Percentiles rank a stretch among this genome's conserved stretches.
phyloP scores from a whole-genome alignment of 2,797 vertebrate genomes.

The Hyperoplus lanceolatus region DNA sequence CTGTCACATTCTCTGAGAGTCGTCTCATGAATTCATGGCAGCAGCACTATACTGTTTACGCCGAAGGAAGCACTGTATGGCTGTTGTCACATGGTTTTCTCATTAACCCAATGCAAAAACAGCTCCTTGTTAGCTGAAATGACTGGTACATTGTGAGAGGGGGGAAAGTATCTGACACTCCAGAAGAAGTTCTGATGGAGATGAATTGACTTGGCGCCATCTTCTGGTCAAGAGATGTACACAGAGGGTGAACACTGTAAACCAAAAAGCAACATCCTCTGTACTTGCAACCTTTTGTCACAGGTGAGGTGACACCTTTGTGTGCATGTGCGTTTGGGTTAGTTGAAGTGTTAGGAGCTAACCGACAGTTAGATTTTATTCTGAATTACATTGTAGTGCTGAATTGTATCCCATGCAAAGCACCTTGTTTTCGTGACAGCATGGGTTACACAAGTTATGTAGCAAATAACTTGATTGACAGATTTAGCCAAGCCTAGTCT shows the following conservation, averaged over 20 bases:
- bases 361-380: not conserved
- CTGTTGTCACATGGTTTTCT: constrained; percentile 29
- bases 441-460: too few relatives aligned
- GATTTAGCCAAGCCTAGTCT: not conserved
- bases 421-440: not conserved
- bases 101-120: constrained; percentile 24
- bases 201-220: constrained; percentile 42
- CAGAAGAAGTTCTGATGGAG: not conserved
- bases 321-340: not conserved
- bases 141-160: constrained; percentile 6
- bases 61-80: constrained; percentile 25
- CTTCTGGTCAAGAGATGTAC: constrained; percentile 41
- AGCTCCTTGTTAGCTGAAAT: not conserved
- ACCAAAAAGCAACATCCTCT: too few relatives aligned
- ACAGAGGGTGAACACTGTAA: not conserved
- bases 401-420: not conserved
- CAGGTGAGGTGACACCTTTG: not conserved
- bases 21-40: constrained; percentile 38
- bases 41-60: constrained; percentile 18
- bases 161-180: not conserved
- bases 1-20: constrained; percentile 49
- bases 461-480: not conserved
- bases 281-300: not conserved
- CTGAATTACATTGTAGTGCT: too few relatives aligned
- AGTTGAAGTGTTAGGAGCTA: not conserved